phyloP scores from a whole-genome alignment of 2,888 invertebrate species.

The Drosophila ustulata region DNA sequence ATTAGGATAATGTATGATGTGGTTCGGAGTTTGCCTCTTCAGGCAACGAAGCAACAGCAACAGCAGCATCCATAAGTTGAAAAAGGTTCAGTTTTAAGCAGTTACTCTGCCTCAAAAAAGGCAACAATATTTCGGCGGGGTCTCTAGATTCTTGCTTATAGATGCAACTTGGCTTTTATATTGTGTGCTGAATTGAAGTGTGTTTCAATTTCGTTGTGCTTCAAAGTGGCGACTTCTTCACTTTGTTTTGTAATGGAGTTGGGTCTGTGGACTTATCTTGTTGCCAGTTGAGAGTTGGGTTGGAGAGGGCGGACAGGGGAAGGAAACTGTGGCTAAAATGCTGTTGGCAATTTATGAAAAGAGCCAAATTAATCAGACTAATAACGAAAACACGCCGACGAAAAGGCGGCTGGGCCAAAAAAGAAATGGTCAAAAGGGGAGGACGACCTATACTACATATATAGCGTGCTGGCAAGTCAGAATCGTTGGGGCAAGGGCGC shows the following conservation, averaged over 20 bases:
- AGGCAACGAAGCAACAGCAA: slow-evolving; percentile 30
- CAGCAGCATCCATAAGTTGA: slow-evolving; percentile 52
- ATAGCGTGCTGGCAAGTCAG: background rate
- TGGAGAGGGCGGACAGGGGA: slow-evolving; percentile 9
- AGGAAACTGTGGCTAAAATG: slow-evolving; percentile 68
- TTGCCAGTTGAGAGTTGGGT: background rate
- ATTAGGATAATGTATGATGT: slow-evolving; percentile 85
- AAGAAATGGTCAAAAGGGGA: slow-evolving; percentile 48
- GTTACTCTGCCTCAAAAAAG: slow-evolving; percentile 39
- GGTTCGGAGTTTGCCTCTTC: slow-evolving; percentile 77
- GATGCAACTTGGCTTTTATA: too few relatives aligned
- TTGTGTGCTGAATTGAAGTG: slow-evolving; percentile 17
- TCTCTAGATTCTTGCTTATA: too few relatives aligned
- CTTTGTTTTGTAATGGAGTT: slow-evolving; percentile 50
- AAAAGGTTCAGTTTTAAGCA: slow-evolving; percentile 60
- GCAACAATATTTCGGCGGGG: slow-evolving; percentile 6
- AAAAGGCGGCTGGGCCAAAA: slow-evolving; percentile 69
- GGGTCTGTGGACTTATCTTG: slow-evolving; percentile 41
- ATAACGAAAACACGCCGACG: slow-evolving; percentile 84
- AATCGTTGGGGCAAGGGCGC: slow-evolving; percentile 2
- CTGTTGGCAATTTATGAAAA: slow-evolving; percentile 85
- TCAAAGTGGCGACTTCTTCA: slow-evolving; percentile 33
- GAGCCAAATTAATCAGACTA: slow-evolving; percentile 85
- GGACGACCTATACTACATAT: background rate
- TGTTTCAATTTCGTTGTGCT: slow-evolving; percentile 42